Percentiles rank a stretch among this genome's conserved stretches.
Evolutionary conservation across 2,113 vertebrate genomes (phyloP).

Genomic region (Ondatra zibethicus): DNA sequence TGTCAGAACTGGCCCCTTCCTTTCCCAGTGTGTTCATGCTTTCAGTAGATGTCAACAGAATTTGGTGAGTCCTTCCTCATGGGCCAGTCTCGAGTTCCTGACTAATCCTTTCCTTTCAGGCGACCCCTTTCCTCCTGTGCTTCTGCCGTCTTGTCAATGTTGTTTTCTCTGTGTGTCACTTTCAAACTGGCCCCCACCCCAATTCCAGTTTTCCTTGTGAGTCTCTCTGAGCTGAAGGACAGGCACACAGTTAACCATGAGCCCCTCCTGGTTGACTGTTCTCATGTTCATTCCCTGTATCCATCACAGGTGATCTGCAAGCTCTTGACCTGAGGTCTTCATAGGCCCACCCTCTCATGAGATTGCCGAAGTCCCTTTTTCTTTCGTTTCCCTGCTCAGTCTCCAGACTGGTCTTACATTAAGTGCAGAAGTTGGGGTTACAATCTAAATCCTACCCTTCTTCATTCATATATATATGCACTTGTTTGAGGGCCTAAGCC

Average conservation of each 20-base stretch:
- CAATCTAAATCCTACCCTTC: neutral
- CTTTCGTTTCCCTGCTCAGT: neutral
- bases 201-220: neutral
- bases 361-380: neutral
- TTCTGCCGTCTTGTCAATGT: neutral
- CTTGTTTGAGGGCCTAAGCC: neutral
- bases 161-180: neutral
- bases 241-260: no score
- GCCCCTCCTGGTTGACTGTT: neutral
- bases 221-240: neutral
- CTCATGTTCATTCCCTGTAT: neutral
- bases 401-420: neutral
- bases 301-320: neutral
- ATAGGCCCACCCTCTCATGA: neutral
- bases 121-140: neutral
- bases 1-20: neutral
- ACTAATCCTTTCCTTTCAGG: neutral
- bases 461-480: neutral
- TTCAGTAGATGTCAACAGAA: neutral
- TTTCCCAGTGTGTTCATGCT: rapidly evolving
- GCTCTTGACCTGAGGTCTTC: neutral
- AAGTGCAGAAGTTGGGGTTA: neutral
- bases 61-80: neutral
- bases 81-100: rapidly evolving
- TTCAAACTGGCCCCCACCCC: neutral